These are phyloP conservation scores for Leptinotarsa texana DNA, from an alignment of 1,140 invertebrate species.

Conservation along the genomic window DNA sequence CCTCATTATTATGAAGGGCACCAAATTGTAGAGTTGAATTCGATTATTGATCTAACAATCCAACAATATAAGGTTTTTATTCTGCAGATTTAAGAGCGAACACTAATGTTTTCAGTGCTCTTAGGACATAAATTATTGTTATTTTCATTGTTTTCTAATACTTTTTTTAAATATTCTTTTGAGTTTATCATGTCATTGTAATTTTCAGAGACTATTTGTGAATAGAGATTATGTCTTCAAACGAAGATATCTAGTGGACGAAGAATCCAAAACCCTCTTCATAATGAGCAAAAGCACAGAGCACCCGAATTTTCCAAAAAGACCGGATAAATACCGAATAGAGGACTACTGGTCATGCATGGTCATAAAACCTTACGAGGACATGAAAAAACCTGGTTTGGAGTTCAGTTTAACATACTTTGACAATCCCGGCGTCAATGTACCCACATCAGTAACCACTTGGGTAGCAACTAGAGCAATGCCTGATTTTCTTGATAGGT, in stretches of 20 bases:
- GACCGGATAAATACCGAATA: conserved; percentile 67
- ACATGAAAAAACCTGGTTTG: conserved; percentile 65
- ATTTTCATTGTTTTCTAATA: too few species aligned
- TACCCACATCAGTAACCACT: conserved; percentile 66
- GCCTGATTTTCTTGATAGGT: conserved; percentile 51
- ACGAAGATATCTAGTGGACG: conserved; percentile 68
- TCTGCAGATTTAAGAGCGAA: too few species aligned
- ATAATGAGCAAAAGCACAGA: conserved; percentile 67
- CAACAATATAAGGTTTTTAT: too few species aligned
- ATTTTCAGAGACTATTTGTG: conserved; percentile 72
- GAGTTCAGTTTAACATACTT: conserved; percentile 87
- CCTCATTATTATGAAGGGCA: too few species aligned
- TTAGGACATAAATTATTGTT: too few species aligned
- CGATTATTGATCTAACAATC: too few species aligned
- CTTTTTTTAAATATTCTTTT: too few species aligned
- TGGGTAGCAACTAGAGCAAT: conserved; percentile 65
- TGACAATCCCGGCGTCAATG: conserved; percentile 79
- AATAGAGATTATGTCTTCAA: conserved; percentile 88
- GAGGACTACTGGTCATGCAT: conserved; percentile 84
- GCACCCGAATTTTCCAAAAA: conserved; percentile 64
- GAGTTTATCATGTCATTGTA: neutral
- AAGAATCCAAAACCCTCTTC: conserved; percentile 60
- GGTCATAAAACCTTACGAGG: conserved; percentile 74
- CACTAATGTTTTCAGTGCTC: too few species aligned
- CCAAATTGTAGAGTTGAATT: too few species aligned